Conservation (phyloP, 2,888 invertebrate genomes). For the Ectemnius cavifrons region DNA sequence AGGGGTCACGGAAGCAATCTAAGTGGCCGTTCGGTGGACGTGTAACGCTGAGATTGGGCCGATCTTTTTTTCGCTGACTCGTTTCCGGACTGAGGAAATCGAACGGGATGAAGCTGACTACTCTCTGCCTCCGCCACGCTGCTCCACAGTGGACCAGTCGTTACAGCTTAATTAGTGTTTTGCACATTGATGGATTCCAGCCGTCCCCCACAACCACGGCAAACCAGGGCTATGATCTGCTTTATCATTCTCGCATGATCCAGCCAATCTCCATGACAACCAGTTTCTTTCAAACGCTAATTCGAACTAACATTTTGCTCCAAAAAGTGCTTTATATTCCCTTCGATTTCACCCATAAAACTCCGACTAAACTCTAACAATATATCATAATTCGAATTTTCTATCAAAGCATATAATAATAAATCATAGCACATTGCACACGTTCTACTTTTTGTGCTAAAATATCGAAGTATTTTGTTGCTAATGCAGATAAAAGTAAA, state of each 20-base stretch:
- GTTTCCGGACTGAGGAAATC: neutral
- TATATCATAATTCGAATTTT: too few relatives aligned
- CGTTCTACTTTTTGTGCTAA: too few relatives aligned
- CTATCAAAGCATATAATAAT: too few relatives aligned
- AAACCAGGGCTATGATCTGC: neutral
- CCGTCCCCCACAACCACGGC: neutral
- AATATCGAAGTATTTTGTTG: too few relatives aligned
- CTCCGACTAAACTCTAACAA: too few relatives aligned
- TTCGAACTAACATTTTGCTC: too few relatives aligned
- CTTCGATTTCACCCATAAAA: too few relatives aligned
- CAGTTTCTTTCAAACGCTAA: neutral
- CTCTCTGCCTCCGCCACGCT: neutral
- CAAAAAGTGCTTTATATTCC: too few relatives aligned
- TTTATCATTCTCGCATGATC: neutral
- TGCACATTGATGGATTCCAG: constrained; percentile 15
- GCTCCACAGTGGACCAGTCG: constrained; percentile 14
- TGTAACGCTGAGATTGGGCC: constrained; percentile 13
- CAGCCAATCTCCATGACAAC: neutral
- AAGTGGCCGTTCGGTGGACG: constrained; percentile 12
- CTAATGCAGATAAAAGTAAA: too few relatives aligned
- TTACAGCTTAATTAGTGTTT: constrained; percentile 55
- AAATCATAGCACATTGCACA: too few relatives aligned
- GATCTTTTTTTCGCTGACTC: constrained; percentile 1
- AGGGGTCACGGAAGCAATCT: constrained; percentile 1
- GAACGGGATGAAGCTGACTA: neutral